Evolutionary conservation across 2,888 invertebrate genomes (phyloP), one percentile per base, ranked within the genome.

Genomic region (Sarcophaga variegata): DNA sequence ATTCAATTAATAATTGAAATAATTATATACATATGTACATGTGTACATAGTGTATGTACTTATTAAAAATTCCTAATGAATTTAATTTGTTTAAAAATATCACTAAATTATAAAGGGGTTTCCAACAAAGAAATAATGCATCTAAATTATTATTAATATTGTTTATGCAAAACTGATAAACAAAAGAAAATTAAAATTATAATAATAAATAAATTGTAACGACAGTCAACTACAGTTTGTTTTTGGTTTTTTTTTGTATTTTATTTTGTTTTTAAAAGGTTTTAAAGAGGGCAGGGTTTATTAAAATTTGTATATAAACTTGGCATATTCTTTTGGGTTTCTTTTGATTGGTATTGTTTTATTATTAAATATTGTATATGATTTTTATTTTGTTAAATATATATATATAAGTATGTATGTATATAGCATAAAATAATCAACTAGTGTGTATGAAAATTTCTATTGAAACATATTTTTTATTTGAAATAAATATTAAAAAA

Each of bases 151-250:
- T 87, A 87, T 76, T 79, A 87, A 84, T 87, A 82, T 87, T 76
- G 66, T 84, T 84, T 87, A 87, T 87, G 87, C 87, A 87, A 87
- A 81, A 84, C 72, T 87, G 25, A 71, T 66, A 80, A 84, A 83
- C 69, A 78, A 81, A 37, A 37, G 6, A 37, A 37, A 37, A 37
- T 6, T 37, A 2, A 37, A 75, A 81, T 17, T 67, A 76, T 62
- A 70, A 82, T 64, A 79, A 81, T 75, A 87, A 87, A 84, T 79
- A 83, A 87, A 78, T 82, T 88, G 88, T 90, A 92, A 91, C 90
- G 92, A 92, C 90, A 91, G 90, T 91, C 91, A 93, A 92, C 92
- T 93, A 93, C 92, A 89, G 87, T 90, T 89, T 90, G 90, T 89
- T 83, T 89, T 90, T 88, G 88, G 88, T 89, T 88, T 88, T 89